Evolutionary conservation across 2,797 vertebrate genomes (phyloP), one percentile per base, ranked within the genome.

Genomic region (Ptychobarbus kaznakovi): DNA sequence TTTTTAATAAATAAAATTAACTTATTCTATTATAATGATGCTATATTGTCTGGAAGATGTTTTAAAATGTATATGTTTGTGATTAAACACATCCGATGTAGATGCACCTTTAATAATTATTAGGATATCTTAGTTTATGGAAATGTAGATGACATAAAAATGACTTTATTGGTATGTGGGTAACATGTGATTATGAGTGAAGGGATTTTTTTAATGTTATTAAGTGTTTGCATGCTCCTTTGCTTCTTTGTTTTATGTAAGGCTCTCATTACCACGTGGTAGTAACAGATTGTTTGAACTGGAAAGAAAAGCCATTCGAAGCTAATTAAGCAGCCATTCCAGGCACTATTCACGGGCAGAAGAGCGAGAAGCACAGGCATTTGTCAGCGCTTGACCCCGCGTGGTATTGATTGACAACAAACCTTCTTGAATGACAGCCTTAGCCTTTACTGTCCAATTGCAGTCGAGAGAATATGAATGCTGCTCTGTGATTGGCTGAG

Each of bases 211-310:
- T 92, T 93, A 91, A 94, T 93, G 96, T 96, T 97, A 96, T 96
- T 97, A 97, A 97, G 96, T 96, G 96, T 96, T 96, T 95, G 95
- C 97, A 95, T 95, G 93, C 92, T 94, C 93, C 94, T 95, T 93
- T 87, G 94, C 93, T 87, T 89, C 88, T 95, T 96, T 95, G 95
- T 96, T 96, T 96, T 96, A 96, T 95, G 96, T 96, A 95, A 91
- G 95, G 95, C 95, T 96, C 96, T 96, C 96, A 95, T 96, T 96
- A 97, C 96, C 96, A 97, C 96, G 96, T 97, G 96, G 96, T 96
- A 96, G 95, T 97, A 97, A 96, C 97, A 97, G 97, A 97, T 97
- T 97, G 97, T 97, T 97, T 96, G 96, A 97, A 96, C 97, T 96
- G 96, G 96, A 97, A 96, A 96, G 96, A 97, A 97, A 96, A 97